phyloP scores from a whole-genome alignment of 2,113 vertebrate species.

The Melozone crissalis region DNA sequence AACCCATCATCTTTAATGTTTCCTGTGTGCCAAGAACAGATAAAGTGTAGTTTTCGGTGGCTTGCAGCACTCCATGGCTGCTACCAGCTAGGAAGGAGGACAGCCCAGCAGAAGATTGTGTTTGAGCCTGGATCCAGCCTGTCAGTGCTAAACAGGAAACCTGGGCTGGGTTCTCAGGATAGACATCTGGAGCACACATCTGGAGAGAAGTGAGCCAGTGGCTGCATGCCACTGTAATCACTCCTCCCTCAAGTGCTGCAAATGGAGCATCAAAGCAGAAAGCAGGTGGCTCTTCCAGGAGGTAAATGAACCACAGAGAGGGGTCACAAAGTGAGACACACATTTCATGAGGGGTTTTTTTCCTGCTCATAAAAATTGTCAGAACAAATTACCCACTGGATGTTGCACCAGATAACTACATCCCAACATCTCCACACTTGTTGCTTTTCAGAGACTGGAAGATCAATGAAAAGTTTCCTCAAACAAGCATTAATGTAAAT shows the following conservation, averaged over 20 bases:
- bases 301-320: constrained; percentile 53
- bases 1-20: background rate
- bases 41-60: background rate
- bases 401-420: background rate
- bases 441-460: background rate
- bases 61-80: background rate
- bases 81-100: background rate
- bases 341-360: background rate
- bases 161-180: constrained; percentile 14
- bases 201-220: constrained; percentile 58
- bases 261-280: constrained; percentile 63
- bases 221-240: constrained; percentile 42
- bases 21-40: background rate
- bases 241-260: constrained; percentile 55
- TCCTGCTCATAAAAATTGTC: constrained; percentile 29
- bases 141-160: constrained; percentile 10
- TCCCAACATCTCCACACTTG: background rate
- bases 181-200: constrained; percentile 59
- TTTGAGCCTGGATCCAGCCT: constrained; percentile 23
- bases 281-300: constrained; percentile 60
- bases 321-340: constrained; percentile 22
- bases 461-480: background rate
- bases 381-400: constrained; percentile 41
- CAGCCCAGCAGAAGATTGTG: background rate
- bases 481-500: background rate